phyloP scores from a whole-genome alignment of 2,888 invertebrate genomes.

The Alcis repandata region DNA sequence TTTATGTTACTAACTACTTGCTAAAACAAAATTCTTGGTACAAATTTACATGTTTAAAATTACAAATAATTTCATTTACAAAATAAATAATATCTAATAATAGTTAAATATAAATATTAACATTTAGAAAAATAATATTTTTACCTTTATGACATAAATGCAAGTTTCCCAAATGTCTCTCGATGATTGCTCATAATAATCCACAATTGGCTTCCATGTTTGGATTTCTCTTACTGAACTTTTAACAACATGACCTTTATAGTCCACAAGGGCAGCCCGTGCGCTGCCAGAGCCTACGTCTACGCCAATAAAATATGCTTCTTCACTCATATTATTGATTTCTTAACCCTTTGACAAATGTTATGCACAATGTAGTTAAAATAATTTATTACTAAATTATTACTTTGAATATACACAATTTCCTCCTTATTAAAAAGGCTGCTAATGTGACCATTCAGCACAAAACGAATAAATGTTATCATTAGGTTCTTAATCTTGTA shows the following conservation, averaged over 20 bases:
- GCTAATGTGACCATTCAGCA: not conserved
- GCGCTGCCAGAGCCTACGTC: constrained; percentile 98
- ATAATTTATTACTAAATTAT: not conserved
- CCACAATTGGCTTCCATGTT: constrained; percentile 92
- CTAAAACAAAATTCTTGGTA: constrained; percentile 72
- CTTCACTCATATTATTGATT: constrained; percentile 52
- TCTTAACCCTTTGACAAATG: not conserved
- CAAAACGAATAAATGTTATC: constrained; percentile 2
- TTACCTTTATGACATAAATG: constrained; percentile 91
- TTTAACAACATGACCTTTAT: constrained; percentile 89
- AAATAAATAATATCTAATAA: too few relatives aligned
- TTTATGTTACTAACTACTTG: constrained; percentile 85
- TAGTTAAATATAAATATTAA: too few relatives aligned
- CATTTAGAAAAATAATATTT: constrained; percentile 33
- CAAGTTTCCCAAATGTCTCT: constrained; percentile 95
- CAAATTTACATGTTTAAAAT: too few relatives aligned
- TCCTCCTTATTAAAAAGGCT: not conserved
- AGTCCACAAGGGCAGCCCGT: constrained; percentile 92
- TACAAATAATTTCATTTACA: too few relatives aligned
- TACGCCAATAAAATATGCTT: constrained; percentile 91
- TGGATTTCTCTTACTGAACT: constrained; percentile 88
- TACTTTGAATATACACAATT: not conserved
- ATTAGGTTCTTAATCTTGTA: not conserved
- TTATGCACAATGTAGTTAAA: not conserved
- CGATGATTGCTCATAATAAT: constrained; percentile 96